Base-by-base conservation (phyloP, 2,113 vertebrate species). In the Opisthocomus hoazin region DNA sequence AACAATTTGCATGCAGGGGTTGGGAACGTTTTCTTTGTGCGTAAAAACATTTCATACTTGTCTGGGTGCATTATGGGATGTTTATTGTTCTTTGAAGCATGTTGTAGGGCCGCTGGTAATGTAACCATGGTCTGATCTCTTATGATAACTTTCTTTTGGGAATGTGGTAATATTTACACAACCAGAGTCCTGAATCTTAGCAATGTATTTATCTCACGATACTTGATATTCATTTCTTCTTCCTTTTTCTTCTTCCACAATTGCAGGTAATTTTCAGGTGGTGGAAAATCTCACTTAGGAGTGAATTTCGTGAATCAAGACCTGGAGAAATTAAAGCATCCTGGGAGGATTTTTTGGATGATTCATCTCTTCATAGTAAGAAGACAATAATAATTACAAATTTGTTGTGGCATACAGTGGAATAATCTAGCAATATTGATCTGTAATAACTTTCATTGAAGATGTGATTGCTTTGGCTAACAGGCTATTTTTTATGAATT, bases 271-370 rank as follows among this genome's bases (percentile, higher is more conserved):
- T 98, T 94, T 98, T 98, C 92, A 98, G 95, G 77, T 98, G 98
- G 89, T 98, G 97, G 98, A 98, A 95, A 95, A 98, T 98, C 95
- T 99, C 98, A 80, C 76, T 98, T 58, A 78, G 96, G 74, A 97
- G 75, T 96, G 81, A 98, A 76, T 96, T 97, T 96, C 79, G 89
- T 80, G 71, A 92, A 41, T 21, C 95, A 84, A 95, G 96, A 84
- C 97, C 98, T 56, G 97, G 96, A 94, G 97, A 98, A 97, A 66
- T 91, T 21, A 98, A 92, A 91, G 90, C 94, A 92, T 95, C 94
- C 65, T 95, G 98, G 54, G 30, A 96, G 9, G 85, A 98, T n/a
- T 98, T 98, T 93, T 91, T 98, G 48, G 92, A 96, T 70, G 84
- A 98, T 54, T 93, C 95, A 63, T 91, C 54, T 43, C 84, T 98